Evolutionary conservation across 2,113 vertebrate genomes (phyloP), one percentile per base, ranked within the genome.

Genomic region (Brachyhypopomus occidentalis): DNA sequence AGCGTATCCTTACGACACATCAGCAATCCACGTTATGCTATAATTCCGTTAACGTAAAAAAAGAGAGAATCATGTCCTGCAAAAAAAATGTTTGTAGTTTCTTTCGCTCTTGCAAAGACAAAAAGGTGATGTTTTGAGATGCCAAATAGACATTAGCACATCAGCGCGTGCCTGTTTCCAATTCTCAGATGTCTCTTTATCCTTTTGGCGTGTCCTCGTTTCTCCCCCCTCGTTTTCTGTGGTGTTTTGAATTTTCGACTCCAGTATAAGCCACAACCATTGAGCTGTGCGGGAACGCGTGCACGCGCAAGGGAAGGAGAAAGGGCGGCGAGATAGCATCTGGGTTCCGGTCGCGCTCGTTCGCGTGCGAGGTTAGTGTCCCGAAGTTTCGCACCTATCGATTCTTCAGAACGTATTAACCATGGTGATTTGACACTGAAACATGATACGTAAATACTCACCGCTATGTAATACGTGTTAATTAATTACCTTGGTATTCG

Each of bases 251-350:
- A 59, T 71, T 5, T 25, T 34, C 5, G 48, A 20, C 77, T 71
- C 77, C 48, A n/a, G 63, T 78, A n/a, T 14, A 20, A 58, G 64
- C 77, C 27, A 9, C 55, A 20, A 1, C 20, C n/a, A 22, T 11
- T 27, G 36, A 22, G 45, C 45, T 3, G 45, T 52, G 23, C 25
- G 69, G 67, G 73, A 77, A 45, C 62, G 72, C 73, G 83, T 80
- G 83, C 69, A 70, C 83, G 83, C 83, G 83, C 78, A 38, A 36
- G 66, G 52, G n/a, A 30, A 66, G 17, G 52, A 64, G 75, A 34
- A 36, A 36, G 52, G 56, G 23, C 78, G n/a, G 72, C 85, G 59
- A 48, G 75, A 75, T 19, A 34, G 80, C 64, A 11, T 48, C 41
- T 48, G 78, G 63, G 34, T 76, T 69, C 45, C 4, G 85, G 59